Conservation (phyloP, 2,888 invertebrate species). For the Rambutsinella grinnellia region DNA sequence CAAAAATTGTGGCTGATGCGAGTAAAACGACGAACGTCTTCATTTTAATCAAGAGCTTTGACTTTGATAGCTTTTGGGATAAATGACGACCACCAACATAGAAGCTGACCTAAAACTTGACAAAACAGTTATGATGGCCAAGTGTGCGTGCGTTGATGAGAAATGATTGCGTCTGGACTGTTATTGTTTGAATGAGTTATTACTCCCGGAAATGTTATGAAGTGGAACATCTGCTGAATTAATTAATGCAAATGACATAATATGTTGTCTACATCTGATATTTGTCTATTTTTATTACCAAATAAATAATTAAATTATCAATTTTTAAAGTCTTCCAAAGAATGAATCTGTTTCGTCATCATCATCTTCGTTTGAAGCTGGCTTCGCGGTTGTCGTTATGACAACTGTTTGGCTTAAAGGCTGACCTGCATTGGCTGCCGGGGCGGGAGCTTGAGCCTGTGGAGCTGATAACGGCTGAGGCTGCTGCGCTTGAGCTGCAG, state of each 20-base stretch:
- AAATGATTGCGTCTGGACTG: too few species aligned
- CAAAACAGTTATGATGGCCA: too few species aligned
- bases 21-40: too few species aligned
- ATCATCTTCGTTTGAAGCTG: constrained; percentile 42
- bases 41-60: too few species aligned
- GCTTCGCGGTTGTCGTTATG: neutral
- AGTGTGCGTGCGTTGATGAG: too few species aligned
- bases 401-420: neutral
- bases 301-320: neutral
- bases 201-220: too few species aligned
- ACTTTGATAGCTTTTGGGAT: too few species aligned
- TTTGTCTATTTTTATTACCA: neutral
- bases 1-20: neutral
- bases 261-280: neutral
- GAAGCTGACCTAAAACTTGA: too few species aligned
- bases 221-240: too few species aligned
- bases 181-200: too few species aligned
- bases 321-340: too few species aligned
- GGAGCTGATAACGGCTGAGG: neutral
- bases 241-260: neutral
- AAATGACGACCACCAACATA: too few species aligned
- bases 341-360: constrained; percentile 35
- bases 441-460: neutral
- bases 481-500: neutral
- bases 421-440: neutral